phyloP scores from a whole-genome alignment of 2,113 vertebrate species.

The Aleadryas rufinucha region DNA sequence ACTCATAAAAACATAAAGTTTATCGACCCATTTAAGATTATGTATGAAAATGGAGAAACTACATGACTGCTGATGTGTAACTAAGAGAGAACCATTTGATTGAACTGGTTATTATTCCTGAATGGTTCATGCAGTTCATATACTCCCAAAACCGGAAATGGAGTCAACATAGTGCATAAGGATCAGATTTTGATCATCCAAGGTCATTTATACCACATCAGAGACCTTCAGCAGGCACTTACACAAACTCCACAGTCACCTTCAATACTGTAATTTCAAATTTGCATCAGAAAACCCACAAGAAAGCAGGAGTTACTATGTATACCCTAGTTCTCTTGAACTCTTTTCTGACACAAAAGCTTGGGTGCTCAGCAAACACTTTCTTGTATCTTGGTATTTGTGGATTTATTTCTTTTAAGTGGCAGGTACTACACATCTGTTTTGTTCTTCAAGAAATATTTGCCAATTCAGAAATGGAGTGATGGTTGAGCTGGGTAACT shows the following conservation, averaged over 20 bases:
- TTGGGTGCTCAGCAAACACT: neutral
- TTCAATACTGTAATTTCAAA: neutral
- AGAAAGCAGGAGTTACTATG: neutral
- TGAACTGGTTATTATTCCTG: neutral
- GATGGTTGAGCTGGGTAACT: neutral
- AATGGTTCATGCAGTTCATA: neutral
- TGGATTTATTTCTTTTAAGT: neutral
- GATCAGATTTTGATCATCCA: neutral
- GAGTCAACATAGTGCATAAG: neutral
- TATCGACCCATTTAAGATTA: neutral
- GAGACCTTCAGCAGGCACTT: neutral
- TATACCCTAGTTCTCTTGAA: neutral
- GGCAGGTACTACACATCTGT: neutral
- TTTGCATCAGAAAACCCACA: neutral
- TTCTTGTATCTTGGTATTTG: neutral
- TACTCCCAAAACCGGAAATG: neutral
- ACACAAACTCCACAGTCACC: neutral
- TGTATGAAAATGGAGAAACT: neutral
- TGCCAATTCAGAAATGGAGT: neutral
- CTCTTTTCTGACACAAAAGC: neutral
- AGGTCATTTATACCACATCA: neutral
- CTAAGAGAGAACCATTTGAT: neutral
- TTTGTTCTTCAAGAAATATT: neutral
- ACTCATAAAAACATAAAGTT: neutral
- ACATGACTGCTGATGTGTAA: neutral